Evolutionary conservation across 2,797 vertebrate species (phyloP).

Genomic region (Myotis pilosus): DNA sequence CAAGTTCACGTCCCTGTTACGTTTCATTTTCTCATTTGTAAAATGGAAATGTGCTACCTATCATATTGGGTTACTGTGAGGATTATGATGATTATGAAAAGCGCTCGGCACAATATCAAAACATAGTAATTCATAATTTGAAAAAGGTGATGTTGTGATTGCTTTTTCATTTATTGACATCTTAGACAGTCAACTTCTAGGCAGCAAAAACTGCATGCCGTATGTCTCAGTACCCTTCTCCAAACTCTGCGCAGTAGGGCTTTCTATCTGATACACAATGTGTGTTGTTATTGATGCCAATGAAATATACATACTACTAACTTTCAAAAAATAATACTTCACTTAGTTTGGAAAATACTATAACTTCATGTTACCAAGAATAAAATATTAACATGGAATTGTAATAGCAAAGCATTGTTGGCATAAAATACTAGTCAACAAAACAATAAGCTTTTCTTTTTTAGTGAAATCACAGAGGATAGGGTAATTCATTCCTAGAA

Average conservation of each 20-base stretch:
- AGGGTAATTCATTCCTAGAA: constrained; percentile 11
- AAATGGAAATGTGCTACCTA: not conserved
- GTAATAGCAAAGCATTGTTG: constrained; percentile 17
- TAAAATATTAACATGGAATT: constrained; percentile 33
- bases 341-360: constrained; percentile 19
- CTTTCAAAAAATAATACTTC: constrained; percentile 15
- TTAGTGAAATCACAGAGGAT: constrained; percentile 43
- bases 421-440: not conserved
- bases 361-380: not conserved
- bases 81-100: not conserved
- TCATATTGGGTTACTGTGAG: not conserved
- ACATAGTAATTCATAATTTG: not conserved
- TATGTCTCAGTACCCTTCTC: not conserved
- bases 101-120: not conserved
- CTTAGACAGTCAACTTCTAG: not conserved
- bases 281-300: not conserved
- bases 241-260: not conserved
- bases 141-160: not conserved
- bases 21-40: not conserved
- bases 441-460: constrained; percentile 36
- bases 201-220: not conserved
- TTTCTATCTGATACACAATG: not conserved
- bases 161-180: not conserved
- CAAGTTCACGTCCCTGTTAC: not conserved
- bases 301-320: not conserved